phyloP scores from a whole-genome alignment of 1,140 invertebrate species.

The Solenopsis invicta region DNA sequence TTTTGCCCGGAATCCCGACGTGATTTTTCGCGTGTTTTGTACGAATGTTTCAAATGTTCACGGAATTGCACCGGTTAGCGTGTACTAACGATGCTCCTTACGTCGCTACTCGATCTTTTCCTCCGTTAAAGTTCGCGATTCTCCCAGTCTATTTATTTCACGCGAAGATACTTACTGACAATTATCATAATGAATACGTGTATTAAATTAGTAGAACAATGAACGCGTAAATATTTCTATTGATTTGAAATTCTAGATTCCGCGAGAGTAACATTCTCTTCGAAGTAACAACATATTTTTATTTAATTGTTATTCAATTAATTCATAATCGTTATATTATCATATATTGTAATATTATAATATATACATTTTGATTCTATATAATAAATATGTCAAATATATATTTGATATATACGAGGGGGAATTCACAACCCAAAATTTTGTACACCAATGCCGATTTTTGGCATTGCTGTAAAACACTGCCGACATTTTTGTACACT shows the following conservation, averaged over 20 bases:
- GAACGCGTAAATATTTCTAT: not conserved
- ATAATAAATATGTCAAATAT: not conserved
- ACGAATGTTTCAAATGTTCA: conserved; percentile 19
- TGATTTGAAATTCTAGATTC: not conserved
- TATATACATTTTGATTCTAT: not conserved
- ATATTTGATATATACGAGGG: conserved; percentile 1
- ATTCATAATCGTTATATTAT: not conserved
- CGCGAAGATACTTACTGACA: conserved; percentile 19
- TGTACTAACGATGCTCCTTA: conserved; percentile 39
- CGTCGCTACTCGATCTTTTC: not conserved
- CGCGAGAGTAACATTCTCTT: not conserved
- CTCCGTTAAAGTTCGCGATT: not conserved
- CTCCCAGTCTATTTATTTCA: not conserved
- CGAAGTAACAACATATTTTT: not conserved
- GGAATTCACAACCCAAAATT: no score
- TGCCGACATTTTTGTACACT: no score
- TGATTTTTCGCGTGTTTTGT: conserved; percentile 52
- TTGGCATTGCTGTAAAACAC: no score
- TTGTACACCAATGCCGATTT: no score
- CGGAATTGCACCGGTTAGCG: conserved; percentile 7
- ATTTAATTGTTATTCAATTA: no score
- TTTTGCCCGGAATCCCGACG: conserved; percentile 45
- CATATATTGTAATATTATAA: no score
- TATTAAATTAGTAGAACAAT: not conserved
- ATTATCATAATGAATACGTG: not conserved